A percentile compares a stretch with the other conserved stretches of the same genome.
Evolutionary conservation across 2,113 vertebrate species (phyloP).

Genomic region (Spizaetus ornatus): DNA sequence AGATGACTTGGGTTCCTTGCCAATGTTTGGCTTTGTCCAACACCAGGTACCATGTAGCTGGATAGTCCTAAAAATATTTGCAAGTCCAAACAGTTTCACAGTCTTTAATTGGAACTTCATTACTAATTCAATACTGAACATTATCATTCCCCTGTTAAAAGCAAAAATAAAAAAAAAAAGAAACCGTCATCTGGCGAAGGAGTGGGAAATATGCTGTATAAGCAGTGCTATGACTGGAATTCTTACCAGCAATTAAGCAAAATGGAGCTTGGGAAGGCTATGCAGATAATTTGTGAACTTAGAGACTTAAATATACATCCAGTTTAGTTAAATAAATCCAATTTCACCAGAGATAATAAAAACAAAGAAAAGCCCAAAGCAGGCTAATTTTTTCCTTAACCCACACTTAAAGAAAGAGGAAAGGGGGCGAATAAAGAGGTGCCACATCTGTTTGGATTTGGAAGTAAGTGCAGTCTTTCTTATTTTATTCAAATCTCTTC

Average conservation of each 20-base stretch:
- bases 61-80: not conserved
- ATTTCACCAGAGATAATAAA: not conserved
- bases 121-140: not conserved
- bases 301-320: not conserved
- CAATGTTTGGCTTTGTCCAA: not conserved
- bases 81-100: not conserved
- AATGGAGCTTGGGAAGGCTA: not conserved
- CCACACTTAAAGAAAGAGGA: not conserved
- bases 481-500: not conserved
- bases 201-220: not conserved
- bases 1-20: not conserved
- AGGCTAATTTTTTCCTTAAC: not conserved
- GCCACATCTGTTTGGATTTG: not conserved
- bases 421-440: not conserved
- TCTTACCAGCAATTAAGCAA: not conserved
- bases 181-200: not conserved
- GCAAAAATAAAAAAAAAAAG: not conserved
- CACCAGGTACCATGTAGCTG: not conserved
- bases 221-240: not conserved
- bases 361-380: not conserved
- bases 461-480: not conserved
- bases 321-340: slow-evolving; percentile 10
- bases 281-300: not conserved
- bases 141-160: not conserved
- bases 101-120: not conserved